Conservation (phyloP, 2,888 invertebrate genomes). For the Celastrina argiolus region DNA sequence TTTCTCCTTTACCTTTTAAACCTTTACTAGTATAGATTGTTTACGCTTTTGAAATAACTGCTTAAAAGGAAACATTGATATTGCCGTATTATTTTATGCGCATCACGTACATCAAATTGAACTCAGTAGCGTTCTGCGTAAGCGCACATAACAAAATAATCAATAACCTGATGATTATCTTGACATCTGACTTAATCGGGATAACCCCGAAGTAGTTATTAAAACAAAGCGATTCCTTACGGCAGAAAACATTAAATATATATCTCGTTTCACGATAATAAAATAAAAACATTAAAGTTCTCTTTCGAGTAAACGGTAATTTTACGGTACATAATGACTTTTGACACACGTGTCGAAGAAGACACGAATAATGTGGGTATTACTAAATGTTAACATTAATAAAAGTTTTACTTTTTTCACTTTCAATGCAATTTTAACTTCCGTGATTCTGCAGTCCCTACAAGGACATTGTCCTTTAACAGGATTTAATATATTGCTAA, state of each 20-base stretch:
- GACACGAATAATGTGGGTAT: not conserved
- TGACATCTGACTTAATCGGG: not conserved
- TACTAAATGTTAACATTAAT: not conserved
- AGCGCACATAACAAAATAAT: not conserved
- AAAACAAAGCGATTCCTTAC: not conserved
- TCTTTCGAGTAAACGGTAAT: slow-evolving; percentile 3
- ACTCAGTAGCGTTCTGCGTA: not conserved
- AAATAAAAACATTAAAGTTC: not conserved
- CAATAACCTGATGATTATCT: not conserved
- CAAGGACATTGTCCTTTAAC: not conserved
- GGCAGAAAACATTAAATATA: not conserved
- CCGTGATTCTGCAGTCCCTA: not conserved
- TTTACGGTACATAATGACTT: slow-evolving; percentile 11
- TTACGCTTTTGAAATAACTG: too few relatives aligned
- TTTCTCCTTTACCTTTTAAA: too few relatives aligned
- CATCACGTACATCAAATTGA: not conserved
- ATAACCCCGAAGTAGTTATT: not conserved
- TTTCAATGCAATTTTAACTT: not conserved
- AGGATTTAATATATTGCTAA: not conserved
- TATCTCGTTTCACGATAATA: not conserved
- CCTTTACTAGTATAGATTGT: too few relatives aligned
- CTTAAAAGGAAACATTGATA: too few relatives aligned
- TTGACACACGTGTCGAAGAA: slow-evolving; percentile 10
- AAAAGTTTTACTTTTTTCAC: not conserved
- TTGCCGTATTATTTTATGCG: too few relatives aligned